These are phyloP conservation scores for Cyrtodaria siliqua DNA, from an alignment of 2,888 invertebrate species.

Conservation along the genomic window DNA sequence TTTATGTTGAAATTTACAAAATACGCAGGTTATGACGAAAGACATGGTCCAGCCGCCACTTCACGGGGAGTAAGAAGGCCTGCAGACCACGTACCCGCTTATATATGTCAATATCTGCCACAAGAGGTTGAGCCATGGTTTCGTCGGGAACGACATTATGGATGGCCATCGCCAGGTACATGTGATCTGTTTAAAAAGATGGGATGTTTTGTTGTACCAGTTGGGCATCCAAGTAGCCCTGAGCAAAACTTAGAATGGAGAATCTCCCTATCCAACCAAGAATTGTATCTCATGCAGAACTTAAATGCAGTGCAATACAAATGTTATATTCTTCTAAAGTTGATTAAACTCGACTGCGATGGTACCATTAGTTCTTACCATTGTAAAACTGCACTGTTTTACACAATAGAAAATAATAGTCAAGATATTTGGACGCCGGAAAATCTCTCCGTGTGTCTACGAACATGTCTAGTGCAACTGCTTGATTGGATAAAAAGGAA, in stretches of 20 bases:
- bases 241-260: conserved; percentile 33
- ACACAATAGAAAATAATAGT: conserved; percentile 4
- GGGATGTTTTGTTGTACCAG: conserved; percentile 18
- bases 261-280: conserved; percentile 27
- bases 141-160: neutral
- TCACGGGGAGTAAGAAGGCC: too few relatives aligned
- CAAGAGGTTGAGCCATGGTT: neutral
- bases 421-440: neutral
- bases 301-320: conserved; percentile 22
- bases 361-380: conserved; percentile 18
- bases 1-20: too few relatives aligned
- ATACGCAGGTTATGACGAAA: too few relatives aligned
- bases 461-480: neutral
- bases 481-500: conserved; percentile 2
- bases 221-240: conserved; percentile 15
- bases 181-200: neutral
- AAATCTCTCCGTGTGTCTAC: neutral
- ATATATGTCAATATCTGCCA: conserved; percentile 2
- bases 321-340: conserved; percentile 40
- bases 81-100: neutral
- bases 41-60: conserved; percentile 14
- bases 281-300: conserved; percentile 25
- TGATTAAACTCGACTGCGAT: conserved; percentile 14
- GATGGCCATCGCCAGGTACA: conserved; percentile 7
- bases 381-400: conserved; percentile 20